Percentiles rank a stretch among this genome's conserved stretches.
Evolutionary conservation across 2,113 vertebrate species (phyloP).

Genomic region (Nettapus auritus): DNA sequence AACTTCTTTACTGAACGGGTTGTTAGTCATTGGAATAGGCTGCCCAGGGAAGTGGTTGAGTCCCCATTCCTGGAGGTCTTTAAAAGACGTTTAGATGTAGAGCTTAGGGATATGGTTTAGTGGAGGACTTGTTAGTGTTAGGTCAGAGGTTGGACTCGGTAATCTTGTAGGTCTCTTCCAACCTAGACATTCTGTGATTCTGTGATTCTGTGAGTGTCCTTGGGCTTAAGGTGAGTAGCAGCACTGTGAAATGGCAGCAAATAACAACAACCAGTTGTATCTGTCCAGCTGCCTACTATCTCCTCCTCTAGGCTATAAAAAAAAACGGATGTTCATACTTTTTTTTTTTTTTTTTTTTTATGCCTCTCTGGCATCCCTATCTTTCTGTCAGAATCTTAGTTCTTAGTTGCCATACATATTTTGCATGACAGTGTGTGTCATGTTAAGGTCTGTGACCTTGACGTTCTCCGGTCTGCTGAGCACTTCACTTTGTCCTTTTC

Average conservation of each 20-base stretch:
- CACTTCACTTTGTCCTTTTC: background rate
- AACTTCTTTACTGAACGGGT: too few species aligned
- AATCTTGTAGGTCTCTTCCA: too few species aligned
- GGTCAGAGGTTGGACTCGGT: too few species aligned
- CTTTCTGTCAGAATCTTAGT: background rate
- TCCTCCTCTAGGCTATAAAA: background rate
- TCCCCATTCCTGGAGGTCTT: too few species aligned
- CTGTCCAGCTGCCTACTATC: background rate
- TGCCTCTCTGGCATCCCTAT: background rate
- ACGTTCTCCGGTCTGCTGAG: background rate
- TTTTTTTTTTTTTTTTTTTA: background rate
- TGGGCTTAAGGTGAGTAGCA: background rate
- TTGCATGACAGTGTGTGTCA: background rate
- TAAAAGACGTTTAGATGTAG: too few species aligned
- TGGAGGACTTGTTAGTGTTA: too few species aligned
- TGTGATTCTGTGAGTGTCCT: too few species aligned
- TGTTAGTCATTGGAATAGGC: too few species aligned
- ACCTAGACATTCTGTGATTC: too few species aligned
- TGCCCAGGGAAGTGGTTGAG: too few species aligned
- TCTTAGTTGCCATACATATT: background rate
- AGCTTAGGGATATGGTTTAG: too few species aligned
- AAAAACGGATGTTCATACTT: accelerated
- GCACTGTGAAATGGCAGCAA: background rate
- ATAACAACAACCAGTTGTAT: background rate
- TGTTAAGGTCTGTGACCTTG: background rate